Percentiles rank a stretch among this genome's conserved stretches.
phyloP scores from a whole-genome alignment of 2,797 vertebrate species.

The Gallinago stenura region DNA sequence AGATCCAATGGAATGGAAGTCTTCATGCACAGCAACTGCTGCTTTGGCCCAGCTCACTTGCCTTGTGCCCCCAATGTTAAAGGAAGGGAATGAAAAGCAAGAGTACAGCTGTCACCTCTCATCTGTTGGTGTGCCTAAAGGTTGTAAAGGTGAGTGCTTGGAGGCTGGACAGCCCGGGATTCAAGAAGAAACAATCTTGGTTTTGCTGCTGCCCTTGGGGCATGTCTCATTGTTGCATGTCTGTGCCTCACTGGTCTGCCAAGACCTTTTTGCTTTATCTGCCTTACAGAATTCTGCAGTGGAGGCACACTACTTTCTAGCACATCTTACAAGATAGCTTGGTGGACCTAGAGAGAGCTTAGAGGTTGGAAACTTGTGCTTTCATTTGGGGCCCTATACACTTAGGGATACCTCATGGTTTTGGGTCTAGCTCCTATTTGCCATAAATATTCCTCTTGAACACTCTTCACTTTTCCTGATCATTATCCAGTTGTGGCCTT shows the following conservation, averaged over 20 bases:
- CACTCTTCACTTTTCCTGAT: background rate
- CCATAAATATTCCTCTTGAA: background rate
- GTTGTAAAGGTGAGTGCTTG: slow-evolving; percentile 22
- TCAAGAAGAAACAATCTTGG: background rate
- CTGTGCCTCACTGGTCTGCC: background rate
- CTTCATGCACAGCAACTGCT: rapidly evolving
- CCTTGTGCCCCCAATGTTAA: background rate
- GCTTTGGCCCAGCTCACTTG: background rate
- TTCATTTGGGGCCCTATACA: background rate
- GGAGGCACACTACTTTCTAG: background rate
- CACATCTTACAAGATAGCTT: background rate
- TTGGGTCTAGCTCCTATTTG: background rate
- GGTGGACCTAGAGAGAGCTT: background rate
- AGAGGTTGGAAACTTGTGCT: background rate
- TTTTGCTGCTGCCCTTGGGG: background rate
- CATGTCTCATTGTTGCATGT: background rate
- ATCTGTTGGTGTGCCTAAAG: slow-evolving; percentile 8
- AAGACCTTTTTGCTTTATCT: background rate
- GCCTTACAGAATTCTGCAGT: background rate
- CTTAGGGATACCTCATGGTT: background rate
- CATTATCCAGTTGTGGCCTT: background rate
- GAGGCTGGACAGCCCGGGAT: slow-evolving; percentile 36
- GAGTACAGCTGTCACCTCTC: slow-evolving; percentile 7
- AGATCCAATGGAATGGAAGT: background rate
- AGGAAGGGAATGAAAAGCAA: background rate